Conservation (phyloP, 1,140 invertebrate species). For the Popillia japonica region DNA sequence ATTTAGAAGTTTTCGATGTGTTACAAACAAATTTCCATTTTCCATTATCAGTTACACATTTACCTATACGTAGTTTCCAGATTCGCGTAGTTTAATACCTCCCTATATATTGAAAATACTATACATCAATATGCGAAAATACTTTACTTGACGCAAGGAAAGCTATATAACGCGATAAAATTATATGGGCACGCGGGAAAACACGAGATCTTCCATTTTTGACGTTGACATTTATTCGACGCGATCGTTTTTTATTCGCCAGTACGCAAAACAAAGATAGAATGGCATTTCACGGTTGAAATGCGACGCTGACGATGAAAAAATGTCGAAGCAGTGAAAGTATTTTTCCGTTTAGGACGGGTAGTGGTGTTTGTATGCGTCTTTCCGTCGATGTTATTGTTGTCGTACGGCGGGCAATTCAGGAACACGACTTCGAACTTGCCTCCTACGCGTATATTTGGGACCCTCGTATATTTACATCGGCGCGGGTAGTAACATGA, state of each 20-base stretch:
- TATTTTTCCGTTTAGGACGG: background rate
- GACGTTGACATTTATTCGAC: slow-evolving; percentile 3
- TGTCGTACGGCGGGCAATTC: background rate
- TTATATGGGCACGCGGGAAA: background rate
- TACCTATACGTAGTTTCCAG: too few relatives aligned
- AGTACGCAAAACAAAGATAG: background rate
- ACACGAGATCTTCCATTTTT: slow-evolving; percentile 1
- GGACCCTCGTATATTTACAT: background rate
- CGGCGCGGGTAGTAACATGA: background rate
- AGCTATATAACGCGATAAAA: background rate
- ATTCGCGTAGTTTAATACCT: too few relatives aligned
- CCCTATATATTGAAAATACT: background rate
- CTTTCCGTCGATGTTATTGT: background rate
- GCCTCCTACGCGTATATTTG: background rate
- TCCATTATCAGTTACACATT: too few relatives aligned
- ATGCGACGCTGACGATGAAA: background rate
- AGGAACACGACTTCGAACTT: background rate
- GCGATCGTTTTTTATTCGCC: background rate
- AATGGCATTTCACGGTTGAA: slow-evolving; percentile 9
- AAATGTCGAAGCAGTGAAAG: background rate
- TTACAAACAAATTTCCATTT: too few relatives aligned
- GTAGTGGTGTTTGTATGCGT: too few relatives aligned
- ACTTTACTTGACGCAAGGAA: background rate
- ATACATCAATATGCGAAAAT: background rate
- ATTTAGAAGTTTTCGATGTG: too few relatives aligned